Percentiles rank a stretch among this genome's conserved stretches.
Evolutionary conservation across 2,888 invertebrate genomes (phyloP).

Genomic region (Mactromeris polynyma): DNA sequence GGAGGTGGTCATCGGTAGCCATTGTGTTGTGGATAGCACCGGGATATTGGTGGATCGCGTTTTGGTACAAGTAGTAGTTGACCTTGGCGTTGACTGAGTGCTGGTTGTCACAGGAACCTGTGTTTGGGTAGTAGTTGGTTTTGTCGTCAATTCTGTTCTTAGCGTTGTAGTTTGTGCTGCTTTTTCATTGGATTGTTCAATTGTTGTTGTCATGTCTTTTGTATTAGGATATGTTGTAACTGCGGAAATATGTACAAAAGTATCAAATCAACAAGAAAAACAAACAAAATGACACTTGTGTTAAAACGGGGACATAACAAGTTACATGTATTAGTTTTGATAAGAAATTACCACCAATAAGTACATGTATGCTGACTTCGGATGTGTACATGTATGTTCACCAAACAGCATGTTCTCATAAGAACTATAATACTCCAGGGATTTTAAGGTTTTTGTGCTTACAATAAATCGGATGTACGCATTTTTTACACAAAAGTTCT

Average conservation of each 20-base stretch:
- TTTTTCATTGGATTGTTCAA: background rate
- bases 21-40: conserved; percentile 10
- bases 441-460: no score
- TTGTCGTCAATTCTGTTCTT: background rate
- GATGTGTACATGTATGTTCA: no score
- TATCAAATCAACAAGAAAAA: no score
- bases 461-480: no score
- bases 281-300: no score
- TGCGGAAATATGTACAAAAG: background rate
- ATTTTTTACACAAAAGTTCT: conserved; percentile 1
- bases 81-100: background rate
- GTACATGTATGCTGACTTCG: no score
- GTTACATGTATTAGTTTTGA: no score
- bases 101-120: background rate
- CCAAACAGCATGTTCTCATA: no score
- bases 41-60: background rate
- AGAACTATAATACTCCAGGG: no score
- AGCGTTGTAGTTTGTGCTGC: background rate
- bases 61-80: conserved; percentile 10
- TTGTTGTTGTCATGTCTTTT: background rate
- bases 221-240: background rate
- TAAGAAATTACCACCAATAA: no score
- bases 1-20: conserved; percentile 12
- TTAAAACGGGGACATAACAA: no score
- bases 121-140: background rate